A percentile compares a stretch with the other conserved stretches of the same genome.
Evolutionary conservation across 2,797 vertebrate genomes (phyloP).

Genomic region (Squalus acanthias): DNA sequence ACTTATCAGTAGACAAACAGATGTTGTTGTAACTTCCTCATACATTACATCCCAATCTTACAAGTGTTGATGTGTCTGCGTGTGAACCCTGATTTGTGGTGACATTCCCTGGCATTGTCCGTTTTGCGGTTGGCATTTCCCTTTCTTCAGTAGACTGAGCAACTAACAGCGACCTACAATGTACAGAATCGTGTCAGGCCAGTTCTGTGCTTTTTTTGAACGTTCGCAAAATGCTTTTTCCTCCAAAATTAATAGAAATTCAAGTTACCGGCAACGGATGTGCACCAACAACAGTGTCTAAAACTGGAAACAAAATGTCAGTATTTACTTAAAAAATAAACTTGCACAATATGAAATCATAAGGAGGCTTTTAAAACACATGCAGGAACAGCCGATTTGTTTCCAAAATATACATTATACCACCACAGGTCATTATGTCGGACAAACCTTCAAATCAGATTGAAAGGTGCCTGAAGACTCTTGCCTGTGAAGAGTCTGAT

Average conservation of each 20-base stretch:
- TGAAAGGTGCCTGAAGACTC: constrained; percentile 30
- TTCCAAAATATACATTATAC: constrained; percentile 44
- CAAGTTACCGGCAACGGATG: constrained; percentile 56
- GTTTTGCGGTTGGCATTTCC: constrained; percentile 58
- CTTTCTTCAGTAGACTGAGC: constrained; percentile 50
- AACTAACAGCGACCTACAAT: constrained; percentile 46
- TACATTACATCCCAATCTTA: constrained; percentile 49
- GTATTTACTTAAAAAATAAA: constrained; percentile 46
- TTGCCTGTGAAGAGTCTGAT: background rate
- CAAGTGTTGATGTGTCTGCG: constrained; percentile 29
- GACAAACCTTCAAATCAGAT: constrained; percentile 40
- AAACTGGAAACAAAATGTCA: constrained; percentile 44
- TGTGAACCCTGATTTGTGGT: background rate
- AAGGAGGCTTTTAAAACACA: constrained; percentile 55
- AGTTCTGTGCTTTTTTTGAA: constrained; percentile 50
- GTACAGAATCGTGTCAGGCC: constrained; percentile 47
- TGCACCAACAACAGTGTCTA: constrained; percentile 51
- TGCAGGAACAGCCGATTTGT: constrained; percentile 51
- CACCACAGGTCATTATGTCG: constrained; percentile 44
- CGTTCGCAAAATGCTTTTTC: constrained; percentile 61
- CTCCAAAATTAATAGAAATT: constrained; percentile 52
- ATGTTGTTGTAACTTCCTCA: constrained; percentile 47
- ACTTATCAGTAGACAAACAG: constrained; percentile 53
- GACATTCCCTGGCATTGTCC: constrained; percentile 49
- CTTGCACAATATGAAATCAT: constrained; percentile 28